A percentile compares a stretch with the other conserved stretches of the same genome.
Conservation (phyloP, 2,797 vertebrate species). For the Botia almorhae region DNA sequence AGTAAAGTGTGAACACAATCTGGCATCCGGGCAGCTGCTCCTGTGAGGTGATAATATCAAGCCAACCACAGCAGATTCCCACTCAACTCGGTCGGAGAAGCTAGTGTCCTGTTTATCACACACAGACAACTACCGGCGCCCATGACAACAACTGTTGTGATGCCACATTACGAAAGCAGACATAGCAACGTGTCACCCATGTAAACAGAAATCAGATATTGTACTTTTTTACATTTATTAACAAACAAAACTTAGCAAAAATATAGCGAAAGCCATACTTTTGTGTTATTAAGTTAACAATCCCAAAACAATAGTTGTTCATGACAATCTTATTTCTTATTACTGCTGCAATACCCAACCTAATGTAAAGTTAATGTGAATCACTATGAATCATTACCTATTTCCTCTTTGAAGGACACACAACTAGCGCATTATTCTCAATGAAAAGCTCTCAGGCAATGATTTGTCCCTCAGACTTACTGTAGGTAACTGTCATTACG, state of each 20-base stretch:
- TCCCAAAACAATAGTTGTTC: too few relatives aligned
- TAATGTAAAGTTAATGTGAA: constrained; percentile 34
- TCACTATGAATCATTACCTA: constrained; percentile 14
- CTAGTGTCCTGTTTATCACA: constrained; percentile 44
- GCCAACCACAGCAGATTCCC: constrained; percentile 51
- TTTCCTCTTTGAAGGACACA: constrained; percentile 60
- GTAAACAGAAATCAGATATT: too few relatives aligned
- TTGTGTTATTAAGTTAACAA: too few relatives aligned
- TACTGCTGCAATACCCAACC: constrained; percentile 16
- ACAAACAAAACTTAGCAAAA: too few relatives aligned
- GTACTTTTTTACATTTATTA: too few relatives aligned
- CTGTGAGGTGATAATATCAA: constrained; percentile 63
- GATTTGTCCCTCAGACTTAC: not conserved
- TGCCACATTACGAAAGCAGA: constrained; percentile 26
- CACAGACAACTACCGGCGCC: constrained; percentile 49
- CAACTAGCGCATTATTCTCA: constrained; percentile 63
- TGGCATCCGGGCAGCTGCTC: constrained; percentile 53
- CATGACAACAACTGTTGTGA: constrained; percentile 19
- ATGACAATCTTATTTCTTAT: constrained; percentile 29
- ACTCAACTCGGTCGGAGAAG: constrained; percentile 64
- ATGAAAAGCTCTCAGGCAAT: constrained; percentile 62
- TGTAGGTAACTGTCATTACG: not conserved
- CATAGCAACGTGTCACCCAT: not conserved
- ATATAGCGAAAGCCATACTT: not conserved
- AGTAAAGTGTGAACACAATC: not conserved